Conservation (phyloP, 2,888 invertebrate genomes). For the Chymomyza caudatula region DNA sequence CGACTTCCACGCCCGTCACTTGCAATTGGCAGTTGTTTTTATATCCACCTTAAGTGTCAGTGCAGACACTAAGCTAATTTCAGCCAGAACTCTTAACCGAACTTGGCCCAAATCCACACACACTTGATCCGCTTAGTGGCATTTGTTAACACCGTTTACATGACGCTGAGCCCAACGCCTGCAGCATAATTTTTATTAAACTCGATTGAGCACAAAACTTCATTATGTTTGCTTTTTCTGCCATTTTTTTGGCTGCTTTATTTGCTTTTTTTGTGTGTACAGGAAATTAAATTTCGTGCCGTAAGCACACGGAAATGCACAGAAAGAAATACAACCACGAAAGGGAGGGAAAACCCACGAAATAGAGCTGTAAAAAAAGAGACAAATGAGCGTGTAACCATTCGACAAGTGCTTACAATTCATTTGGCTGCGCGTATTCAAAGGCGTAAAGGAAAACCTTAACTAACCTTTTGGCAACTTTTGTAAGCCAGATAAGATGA, state of each 20-base stretch:
- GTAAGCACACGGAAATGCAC: constrained; percentile 29
- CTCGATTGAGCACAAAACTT: constrained; percentile 73
- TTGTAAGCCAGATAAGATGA: neutral
- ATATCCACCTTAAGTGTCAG: neutral
- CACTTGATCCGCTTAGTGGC: neutral
- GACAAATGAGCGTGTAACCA: neutral
- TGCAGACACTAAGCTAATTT: too few relatives aligned
- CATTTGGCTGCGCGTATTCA: constrained; percentile 52
- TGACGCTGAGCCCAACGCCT: constrained; percentile 26
- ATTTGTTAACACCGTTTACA: neutral
- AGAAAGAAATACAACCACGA: neutral
- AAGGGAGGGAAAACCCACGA: neutral
- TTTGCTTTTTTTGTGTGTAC: constrained; percentile 20
- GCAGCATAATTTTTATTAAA: constrained; percentile 66
- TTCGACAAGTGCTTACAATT: constrained; percentile 67
- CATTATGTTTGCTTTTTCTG: constrained; percentile 40
- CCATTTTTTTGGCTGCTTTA: neutral
- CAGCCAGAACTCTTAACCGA: neutral
- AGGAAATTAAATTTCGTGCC: constrained; percentile 55
- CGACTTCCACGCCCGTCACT: too few relatives aligned
- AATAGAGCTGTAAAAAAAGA: neutral
- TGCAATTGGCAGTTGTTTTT: neutral
- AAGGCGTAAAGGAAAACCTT: constrained; percentile 41
- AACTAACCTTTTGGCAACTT: constrained; percentile 63
- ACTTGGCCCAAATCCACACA: neutral